phyloP scores from a whole-genome alignment of 2,888 invertebrate genomes.

The Amphipoea lucens region DNA sequence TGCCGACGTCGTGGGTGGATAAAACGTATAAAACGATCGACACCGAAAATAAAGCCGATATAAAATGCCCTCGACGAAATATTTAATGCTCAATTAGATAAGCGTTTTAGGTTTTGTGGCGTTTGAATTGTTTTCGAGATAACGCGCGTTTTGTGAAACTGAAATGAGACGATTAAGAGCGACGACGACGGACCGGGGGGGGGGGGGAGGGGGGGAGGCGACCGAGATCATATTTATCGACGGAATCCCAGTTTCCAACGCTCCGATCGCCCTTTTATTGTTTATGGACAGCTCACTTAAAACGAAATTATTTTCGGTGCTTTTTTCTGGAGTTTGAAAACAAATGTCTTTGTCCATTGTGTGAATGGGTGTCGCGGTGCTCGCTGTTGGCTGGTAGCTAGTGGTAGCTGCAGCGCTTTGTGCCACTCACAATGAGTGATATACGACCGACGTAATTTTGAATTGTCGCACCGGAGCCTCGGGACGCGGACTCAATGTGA shows the following conservation, averaged over 20 bases:
- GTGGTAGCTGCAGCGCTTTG: slow-evolving; percentile 85
- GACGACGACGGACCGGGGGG: slow-evolving; percentile 58
- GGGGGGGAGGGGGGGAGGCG: slow-evolving; percentile 15
- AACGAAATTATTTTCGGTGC: slow-evolving; percentile 85
- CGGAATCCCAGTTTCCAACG: slow-evolving; percentile 68
- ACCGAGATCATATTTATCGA: slow-evolving; percentile 75
- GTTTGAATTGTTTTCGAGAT: slow-evolving; percentile 87
- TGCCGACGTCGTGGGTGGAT: slow-evolving; percentile 88
- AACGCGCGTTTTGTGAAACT: slow-evolving; percentile 83
- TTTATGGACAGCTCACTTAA: slow-evolving; percentile 83
- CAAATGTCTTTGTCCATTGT: slow-evolving; percentile 87
- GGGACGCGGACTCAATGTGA: slow-evolving; percentile 83
- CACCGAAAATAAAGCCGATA: slow-evolving; percentile 88
- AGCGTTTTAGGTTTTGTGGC: slow-evolving; percentile 88
- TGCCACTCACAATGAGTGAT: slow-evolving; percentile 89
- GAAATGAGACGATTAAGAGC: slow-evolving; percentile 77
- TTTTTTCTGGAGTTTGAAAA: slow-evolving; percentile 87
- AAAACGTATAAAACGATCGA: slow-evolving; percentile 87
- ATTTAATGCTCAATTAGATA: slow-evolving; percentile 90
- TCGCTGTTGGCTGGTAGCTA: slow-evolving; percentile 83
- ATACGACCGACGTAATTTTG: slow-evolving; percentile 88
- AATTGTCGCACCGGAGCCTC: slow-evolving; percentile 86
- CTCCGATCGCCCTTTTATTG: slow-evolving; percentile 77
- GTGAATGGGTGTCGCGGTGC: slow-evolving; percentile 82
- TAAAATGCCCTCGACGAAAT: slow-evolving; percentile 89